These are phyloP conservation scores for Columbina picui DNA, from an alignment of 2,113 vertebrate species.

Conservation along the genomic window DNA sequence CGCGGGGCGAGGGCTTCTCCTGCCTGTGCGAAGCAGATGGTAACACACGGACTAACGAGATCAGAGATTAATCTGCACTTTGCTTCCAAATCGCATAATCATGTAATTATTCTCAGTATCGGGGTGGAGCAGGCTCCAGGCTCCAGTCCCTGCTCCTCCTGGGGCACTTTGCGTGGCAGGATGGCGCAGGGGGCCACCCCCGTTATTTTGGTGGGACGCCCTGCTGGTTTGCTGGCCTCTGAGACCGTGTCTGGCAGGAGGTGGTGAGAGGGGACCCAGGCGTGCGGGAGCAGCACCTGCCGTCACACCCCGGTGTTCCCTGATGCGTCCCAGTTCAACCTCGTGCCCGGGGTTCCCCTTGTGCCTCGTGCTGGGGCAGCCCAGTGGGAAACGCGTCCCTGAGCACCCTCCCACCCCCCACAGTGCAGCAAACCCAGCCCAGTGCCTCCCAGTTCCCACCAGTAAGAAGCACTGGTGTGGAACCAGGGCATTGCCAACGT, in stretches of 20 bases:
- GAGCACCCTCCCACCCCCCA: background rate
- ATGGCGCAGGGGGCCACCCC: background rate
- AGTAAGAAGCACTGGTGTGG: background rate
- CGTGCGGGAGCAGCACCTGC: accelerated
- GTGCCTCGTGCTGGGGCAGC: accelerated
- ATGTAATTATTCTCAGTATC: conserved; percentile 19
- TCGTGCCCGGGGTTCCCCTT: accelerated
- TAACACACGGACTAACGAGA: conserved; percentile 28
- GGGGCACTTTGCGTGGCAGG: background rate
- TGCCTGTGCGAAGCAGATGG: conserved; percentile 46
- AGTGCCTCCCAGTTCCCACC: background rate
- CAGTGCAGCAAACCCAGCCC: background rate
- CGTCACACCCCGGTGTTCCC: too few species aligned
- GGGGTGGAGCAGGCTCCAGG: background rate
- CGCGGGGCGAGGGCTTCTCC: background rate
- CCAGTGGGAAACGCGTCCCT: accelerated
- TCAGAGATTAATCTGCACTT: conserved; percentile 59
- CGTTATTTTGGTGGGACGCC: accelerated
- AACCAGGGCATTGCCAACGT: accelerated
- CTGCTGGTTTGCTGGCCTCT: background rate
- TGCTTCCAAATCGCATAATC: conserved; percentile 44
- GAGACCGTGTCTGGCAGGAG: accelerated
- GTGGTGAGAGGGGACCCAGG: background rate
- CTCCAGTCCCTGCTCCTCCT: background rate
- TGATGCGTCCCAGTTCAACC: accelerated